phyloP scores from a whole-genome alignment of 2,888 invertebrate species.

The Dynastes hyllus region DNA sequence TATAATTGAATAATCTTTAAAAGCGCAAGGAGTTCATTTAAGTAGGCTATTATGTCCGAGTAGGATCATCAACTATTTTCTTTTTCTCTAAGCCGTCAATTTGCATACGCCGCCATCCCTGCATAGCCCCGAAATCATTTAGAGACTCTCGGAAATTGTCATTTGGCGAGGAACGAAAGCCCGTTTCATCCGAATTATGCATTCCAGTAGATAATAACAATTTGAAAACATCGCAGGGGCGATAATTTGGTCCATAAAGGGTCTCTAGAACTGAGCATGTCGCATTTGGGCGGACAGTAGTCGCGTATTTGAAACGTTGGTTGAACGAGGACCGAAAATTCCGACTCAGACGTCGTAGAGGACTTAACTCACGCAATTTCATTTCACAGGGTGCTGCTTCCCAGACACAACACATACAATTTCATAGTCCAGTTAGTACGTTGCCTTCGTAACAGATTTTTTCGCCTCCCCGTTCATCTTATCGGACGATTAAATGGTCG shows the following conservation, averaged over 20 bases:
- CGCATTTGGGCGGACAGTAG: conserved; percentile 45
- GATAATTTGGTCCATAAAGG: conserved; percentile 57
- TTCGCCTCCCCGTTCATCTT: conserved; percentile 38
- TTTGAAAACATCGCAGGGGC: conserved; percentile 57
- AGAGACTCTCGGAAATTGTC: conserved; percentile 49
- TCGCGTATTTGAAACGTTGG: conserved; percentile 22
- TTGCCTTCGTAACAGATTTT: conserved; percentile 46
- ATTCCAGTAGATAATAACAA: conserved; percentile 53
- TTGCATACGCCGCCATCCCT: conserved; percentile 35
- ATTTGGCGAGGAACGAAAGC: conserved; percentile 48
- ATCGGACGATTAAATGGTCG: conserved; percentile 45
- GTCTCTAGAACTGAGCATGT: conserved; percentile 54
- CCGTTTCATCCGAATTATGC: conserved; percentile 53
- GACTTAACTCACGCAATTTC: conserved; percentile 55
- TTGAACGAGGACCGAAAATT: conserved; percentile 27
- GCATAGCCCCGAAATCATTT: conserved; percentile 40
- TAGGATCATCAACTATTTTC: conserved; percentile 44
- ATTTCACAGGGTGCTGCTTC: conserved; percentile 56
- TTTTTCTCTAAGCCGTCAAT: conserved; percentile 37
- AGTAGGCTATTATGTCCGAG: conserved; percentile 20
- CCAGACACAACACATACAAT: conserved; percentile 57
- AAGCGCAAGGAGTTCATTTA: conserved; percentile 3
- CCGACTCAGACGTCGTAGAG: conserved; percentile 47
- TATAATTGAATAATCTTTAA: conserved; percentile 40
- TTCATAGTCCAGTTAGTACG: conserved; percentile 52